These are phyloP conservation scores for Megaceryle maxima DNA, from an alignment of 2,113 vertebrate genomes.

Conservation along the genomic window DNA sequence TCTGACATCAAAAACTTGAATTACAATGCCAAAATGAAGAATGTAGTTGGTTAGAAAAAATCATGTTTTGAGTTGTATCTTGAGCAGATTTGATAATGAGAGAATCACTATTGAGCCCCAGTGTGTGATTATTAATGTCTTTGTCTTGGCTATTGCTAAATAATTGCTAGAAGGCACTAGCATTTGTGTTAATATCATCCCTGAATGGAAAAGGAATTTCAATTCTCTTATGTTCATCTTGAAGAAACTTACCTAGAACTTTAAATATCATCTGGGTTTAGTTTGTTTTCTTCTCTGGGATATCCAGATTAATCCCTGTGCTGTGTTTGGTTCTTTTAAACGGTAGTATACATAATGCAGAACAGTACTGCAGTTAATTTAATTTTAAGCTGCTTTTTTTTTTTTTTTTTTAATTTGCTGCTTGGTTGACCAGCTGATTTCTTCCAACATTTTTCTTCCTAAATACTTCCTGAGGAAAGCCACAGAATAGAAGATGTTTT, in stretches of 20 bases:
- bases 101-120: background rate
- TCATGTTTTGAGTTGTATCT: conserved; percentile 9
- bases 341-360: conserved; percentile 59
- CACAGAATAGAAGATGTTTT: background rate
- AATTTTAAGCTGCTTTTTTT: conserved; percentile 58
- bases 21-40: conserved; percentile 15
- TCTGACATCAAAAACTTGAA: conserved; percentile 9
- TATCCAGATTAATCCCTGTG: conserved; percentile 51
- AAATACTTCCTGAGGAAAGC: conserved; percentile 22
- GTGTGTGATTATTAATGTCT: conserved; percentile 18
- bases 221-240: background rate
- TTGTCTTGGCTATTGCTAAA: conserved; percentile 34
- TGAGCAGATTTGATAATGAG: conserved; percentile 35
- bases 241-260: conserved; percentile 18
- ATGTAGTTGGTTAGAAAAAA: conserved; percentile 3
- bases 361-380: conserved; percentile 57
- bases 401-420: conserved; percentile 56
- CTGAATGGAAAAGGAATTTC: background rate
- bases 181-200: background rate
- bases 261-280: background rate
- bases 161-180: conserved; percentile 17
- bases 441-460: conserved; percentile 18
- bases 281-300: conserved; percentile 39
- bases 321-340: conserved; percentile 65
- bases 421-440: conserved; percentile 39